phyloP scores from a whole-genome alignment of 2,113 vertebrate genomes.

The Antechinus stuartii region DNA sequence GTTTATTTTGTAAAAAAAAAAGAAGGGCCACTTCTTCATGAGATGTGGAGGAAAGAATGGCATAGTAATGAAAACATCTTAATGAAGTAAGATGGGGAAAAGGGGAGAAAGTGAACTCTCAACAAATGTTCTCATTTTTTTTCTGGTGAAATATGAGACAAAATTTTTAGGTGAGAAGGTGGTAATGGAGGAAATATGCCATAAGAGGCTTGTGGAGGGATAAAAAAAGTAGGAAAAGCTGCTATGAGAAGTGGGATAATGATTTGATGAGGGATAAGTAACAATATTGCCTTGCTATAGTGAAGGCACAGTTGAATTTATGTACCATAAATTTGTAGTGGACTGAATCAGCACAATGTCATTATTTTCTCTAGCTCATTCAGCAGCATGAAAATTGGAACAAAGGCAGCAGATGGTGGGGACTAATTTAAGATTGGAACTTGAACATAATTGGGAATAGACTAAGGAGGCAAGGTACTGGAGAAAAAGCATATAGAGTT shows the following conservation, averaged over 20 bases:
- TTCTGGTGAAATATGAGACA: not conserved
- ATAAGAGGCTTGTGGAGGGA: not conserved
- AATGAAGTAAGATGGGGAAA: not conserved
- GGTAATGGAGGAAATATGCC: not conserved
- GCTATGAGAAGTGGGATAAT: not conserved
- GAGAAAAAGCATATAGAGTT: not conserved
- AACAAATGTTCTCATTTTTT: not conserved
- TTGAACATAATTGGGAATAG: not conserved
- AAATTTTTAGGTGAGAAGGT: not conserved
- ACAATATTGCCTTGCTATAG: not conserved
- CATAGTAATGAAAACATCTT: not conserved
- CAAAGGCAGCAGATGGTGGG: not conserved
- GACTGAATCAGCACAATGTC: not conserved
- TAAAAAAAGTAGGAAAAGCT: not conserved
- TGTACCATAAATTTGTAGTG: not conserved
- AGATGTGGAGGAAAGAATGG: not conserved
- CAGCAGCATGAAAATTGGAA: not conserved
- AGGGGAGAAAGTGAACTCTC: not conserved
- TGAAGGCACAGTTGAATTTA: not conserved
- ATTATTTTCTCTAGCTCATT: not conserved
- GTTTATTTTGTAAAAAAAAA: not conserved
- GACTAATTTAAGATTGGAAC: not conserved
- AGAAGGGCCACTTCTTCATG: not conserved
- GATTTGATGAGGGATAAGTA: not conserved
- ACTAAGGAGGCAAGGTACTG: not conserved